These are phyloP conservation scores for Sphyrna mokarran DNA, from an alignment of 2,113 vertebrate species.

Conservation along the genomic window DNA sequence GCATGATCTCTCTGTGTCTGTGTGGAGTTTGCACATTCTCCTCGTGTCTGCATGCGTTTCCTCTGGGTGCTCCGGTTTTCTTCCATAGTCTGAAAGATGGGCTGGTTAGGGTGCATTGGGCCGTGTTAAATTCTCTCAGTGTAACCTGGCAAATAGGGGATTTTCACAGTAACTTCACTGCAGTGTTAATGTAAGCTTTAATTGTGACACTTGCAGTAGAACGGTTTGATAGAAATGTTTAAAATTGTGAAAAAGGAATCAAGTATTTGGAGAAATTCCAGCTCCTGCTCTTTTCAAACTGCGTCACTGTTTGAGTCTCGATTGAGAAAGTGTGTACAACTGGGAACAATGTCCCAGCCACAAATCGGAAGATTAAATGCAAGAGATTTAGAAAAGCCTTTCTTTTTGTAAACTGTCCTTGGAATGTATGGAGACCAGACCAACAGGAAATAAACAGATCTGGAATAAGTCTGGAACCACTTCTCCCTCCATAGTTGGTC, in stretches of 20 bases:
- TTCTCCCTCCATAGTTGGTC: background rate
- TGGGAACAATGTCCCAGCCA: background rate
- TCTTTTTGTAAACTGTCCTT: background rate
- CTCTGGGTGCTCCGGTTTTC: too few relatives aligned
- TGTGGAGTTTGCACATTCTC: too few relatives aligned
- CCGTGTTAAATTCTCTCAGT: too few relatives aligned
- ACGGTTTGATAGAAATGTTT: background rate
- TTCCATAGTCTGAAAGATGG: too few relatives aligned
- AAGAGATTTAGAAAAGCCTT: background rate
- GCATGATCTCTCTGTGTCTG: too few relatives aligned
- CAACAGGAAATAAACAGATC: background rate
- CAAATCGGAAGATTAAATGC: background rate
- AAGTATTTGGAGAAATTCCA: background rate
- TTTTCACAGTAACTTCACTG: too few relatives aligned
- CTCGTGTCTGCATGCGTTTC: too few relatives aligned
- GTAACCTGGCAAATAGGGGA: too few relatives aligned
- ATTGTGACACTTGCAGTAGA: too few relatives aligned
- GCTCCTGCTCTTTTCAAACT: background rate
- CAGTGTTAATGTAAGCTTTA: too few relatives aligned
- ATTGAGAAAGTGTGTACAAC: background rate
- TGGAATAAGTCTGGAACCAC: background rate
- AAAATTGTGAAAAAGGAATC: background rate
- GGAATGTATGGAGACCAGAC: background rate
- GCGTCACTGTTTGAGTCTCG: background rate
- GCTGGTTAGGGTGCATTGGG: too few relatives aligned